Conservation (phyloP, 2,888 invertebrate genomes). For the Drosophila cognata region DNA sequence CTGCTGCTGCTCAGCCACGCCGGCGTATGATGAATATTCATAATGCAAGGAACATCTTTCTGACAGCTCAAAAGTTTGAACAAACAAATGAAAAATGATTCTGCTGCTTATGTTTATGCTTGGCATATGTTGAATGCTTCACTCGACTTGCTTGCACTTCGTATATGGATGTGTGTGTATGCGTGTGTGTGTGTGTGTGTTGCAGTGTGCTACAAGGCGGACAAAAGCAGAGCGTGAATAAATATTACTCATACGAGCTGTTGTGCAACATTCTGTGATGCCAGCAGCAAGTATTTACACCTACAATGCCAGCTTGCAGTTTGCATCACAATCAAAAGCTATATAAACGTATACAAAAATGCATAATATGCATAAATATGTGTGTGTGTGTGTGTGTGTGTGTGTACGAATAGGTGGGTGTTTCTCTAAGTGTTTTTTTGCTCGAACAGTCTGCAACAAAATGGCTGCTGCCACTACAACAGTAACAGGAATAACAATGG, state of each 20-base stretch:
- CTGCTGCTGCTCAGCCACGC: slow-evolving; percentile 52
- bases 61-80: slow-evolving; percentile 57
- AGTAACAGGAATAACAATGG: slow-evolving; percentile 45
- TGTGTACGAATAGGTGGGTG: neutral
- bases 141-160: slow-evolving; percentile 51
- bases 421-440: slow-evolving; percentile 3
- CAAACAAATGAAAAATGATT: slow-evolving; percentile 81
- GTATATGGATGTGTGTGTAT: slow-evolving; percentile 8
- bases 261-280: slow-evolving; percentile 65
- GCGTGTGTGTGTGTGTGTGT: slow-evolving; percentile 7
- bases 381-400: slow-evolving; percentile 21
- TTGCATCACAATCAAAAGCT: slow-evolving; percentile 66
- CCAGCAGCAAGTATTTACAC: slow-evolving; percentile 76
- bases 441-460: slow-evolving; percentile 47
- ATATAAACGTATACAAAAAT: slow-evolving; percentile 72
- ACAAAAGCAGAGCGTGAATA: slow-evolving; percentile 75
- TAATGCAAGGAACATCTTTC: slow-evolving; percentile 61
- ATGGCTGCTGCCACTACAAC: slow-evolving; percentile 58
- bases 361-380: slow-evolving; percentile 67
- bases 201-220: slow-evolving; percentile 50
- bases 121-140: slow-evolving; percentile 75
- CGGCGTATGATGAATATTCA: slow-evolving; percentile 76
- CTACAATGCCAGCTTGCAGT: slow-evolving; percentile 53
- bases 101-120: slow-evolving; percentile 79
- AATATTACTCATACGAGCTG: slow-evolving; percentile 75